Conservation (phyloP, 2,113 vertebrate species). For the Catharus fuscescens region DNA sequence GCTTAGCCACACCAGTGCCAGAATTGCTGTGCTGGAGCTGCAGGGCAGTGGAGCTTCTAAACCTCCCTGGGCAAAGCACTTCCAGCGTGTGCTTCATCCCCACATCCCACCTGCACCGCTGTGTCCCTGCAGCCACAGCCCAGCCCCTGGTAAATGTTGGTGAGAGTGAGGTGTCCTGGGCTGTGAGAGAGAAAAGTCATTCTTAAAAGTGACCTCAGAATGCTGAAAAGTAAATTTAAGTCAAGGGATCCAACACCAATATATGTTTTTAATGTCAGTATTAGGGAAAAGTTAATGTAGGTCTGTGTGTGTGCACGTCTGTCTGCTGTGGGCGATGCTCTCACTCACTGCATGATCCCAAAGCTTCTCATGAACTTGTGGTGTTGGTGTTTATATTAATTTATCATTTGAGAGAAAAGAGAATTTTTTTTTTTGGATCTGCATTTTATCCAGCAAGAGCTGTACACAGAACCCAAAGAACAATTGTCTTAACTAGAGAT, state of each 20-base stretch:
- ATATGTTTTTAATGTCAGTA: background rate
- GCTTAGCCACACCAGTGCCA: background rate
- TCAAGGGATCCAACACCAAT: background rate
- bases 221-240: background rate
- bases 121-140: rapidly evolving
- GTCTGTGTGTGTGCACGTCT: background rate
- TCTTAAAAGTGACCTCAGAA: background rate
- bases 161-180: background rate
- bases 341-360: background rate
- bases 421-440: background rate
- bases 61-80: background rate
- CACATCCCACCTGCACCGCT: rapidly evolving
- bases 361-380: background rate
- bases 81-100: background rate
- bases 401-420: background rate
- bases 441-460: background rate
- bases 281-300: background rate
- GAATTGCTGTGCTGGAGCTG: background rate
- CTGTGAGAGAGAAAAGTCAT: background rate
- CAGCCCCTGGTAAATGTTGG: rapidly evolving
- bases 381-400: background rate
- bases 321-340: background rate
- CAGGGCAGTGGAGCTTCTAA: background rate
- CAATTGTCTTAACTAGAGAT: background rate
- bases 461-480: background rate